These are phyloP conservation scores for Notodonta ziczac DNA, from an alignment of 2,888 invertebrate species.

Conservation along the genomic window DNA sequence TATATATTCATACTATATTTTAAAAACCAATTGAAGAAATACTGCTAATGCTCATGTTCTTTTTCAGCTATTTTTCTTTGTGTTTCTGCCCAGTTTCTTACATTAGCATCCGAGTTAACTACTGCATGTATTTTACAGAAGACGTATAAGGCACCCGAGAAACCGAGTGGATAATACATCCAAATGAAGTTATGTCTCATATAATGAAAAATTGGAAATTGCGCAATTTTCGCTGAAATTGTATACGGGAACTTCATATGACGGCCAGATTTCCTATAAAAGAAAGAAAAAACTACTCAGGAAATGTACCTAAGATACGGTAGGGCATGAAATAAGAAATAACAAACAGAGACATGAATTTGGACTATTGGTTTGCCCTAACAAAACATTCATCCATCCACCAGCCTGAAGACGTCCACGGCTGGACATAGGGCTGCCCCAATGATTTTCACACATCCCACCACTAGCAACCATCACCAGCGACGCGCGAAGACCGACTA, in stretches of 20 bases:
- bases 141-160: constrained; percentile 83
- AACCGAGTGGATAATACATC: constrained; percentile 87
- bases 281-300: background rate
- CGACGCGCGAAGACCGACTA: no score
- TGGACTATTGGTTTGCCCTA: no score
- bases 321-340: no score
- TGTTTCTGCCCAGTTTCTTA: constrained; percentile 65
- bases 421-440: no score
- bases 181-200: constrained; percentile 89
- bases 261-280: constrained; percentile 81
- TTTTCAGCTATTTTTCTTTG: constrained; percentile 68
- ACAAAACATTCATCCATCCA: no score
- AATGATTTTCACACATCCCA: no score
- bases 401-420: no score
- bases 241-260: constrained; percentile 96
- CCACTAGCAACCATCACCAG: no score
- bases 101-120: constrained; percentile 78
- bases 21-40: background rate
- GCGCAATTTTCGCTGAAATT: constrained; percentile 89
- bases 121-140: constrained; percentile 88
- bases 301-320: no score
- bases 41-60: constrained; percentile 51
- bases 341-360: no score
- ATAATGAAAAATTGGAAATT: constrained; percentile 91
- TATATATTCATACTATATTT: no score